phyloP scores from a whole-genome alignment of 2,113 vertebrate species.

The Pollimyrus isidori region DNA sequence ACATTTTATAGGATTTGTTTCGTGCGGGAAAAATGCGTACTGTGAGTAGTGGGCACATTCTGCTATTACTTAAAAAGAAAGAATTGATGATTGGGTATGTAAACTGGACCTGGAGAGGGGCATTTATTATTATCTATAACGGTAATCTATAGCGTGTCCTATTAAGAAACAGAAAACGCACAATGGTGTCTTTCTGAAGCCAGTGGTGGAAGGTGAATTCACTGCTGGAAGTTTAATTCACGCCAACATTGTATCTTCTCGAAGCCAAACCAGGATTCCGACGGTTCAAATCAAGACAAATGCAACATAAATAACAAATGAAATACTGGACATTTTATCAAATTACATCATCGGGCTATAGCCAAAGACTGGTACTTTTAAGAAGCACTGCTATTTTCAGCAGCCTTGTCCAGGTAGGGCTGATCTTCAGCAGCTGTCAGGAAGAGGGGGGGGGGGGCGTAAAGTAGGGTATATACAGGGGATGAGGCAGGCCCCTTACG shows the following conservation, averaged over 20 bases:
- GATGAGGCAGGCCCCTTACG: neutral
- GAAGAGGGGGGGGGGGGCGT: neutral
- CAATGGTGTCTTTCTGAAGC: neutral
- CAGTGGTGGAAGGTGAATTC: neutral
- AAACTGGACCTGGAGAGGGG: neutral
- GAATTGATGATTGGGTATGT: neutral
- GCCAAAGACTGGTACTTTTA: neutral
- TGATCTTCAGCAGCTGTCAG: neutral
- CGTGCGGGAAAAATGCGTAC: neutral
- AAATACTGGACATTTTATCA: neutral
- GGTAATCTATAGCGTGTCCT: neutral
- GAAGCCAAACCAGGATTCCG: neutral
- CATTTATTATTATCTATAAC: neutral
- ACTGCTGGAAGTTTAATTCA: neutral
- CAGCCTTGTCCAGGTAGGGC: neutral
- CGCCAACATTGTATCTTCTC: neutral
- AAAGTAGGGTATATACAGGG: neutral
- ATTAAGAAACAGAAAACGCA: neutral
- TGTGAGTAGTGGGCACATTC: neutral
- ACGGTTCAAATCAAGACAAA: neutral
- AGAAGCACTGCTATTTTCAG: neutral
- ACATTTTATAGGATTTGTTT: neutral
- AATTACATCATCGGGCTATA: neutral
- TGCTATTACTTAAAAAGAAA: neutral
- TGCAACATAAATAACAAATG: neutral